Base-by-base conservation (phyloP, 2,113 vertebrate genomes). In the Riparia riparia region DNA sequence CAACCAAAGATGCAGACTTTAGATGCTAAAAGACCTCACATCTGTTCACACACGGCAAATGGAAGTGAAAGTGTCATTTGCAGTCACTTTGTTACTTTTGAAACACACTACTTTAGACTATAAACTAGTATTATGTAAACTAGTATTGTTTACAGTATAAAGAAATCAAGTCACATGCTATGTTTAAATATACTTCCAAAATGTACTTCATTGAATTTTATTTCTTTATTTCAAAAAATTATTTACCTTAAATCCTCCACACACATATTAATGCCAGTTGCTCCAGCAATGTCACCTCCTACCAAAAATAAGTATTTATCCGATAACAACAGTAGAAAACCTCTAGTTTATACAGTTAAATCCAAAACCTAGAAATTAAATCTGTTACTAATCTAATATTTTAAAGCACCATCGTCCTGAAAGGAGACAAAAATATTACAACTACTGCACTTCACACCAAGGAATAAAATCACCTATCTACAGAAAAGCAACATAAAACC, bases 31-130 rank as follows among this genome's bases (percentile, higher is more conserved):
- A 66, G 77, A 31, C 0, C 18, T 82, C 32, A 18, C 5, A 1
- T 51, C 31, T 60, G 13, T 56, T 29, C 3, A 51, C 3, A 58
- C 9, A 61, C 0, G 0, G 29, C 15, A 74, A 89, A 81, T 10
- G 37, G 44, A 93, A 95, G 44, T 41, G 24, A 64, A 92, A 60
- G 13, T 65, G 63, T 34, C 54, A 66, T 29, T 45, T 91, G 39
- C 24, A 58, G 21, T 58, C 51, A 63, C 19, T 70, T 61, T 44
- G 12, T 14, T 69, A 45, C 20, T 71, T 91, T 51, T 49, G 60
- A 90, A 81, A 70, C 5, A 25, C 7, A 49, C 4, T 39, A 47
- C 25, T 64, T 74, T 10, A 44, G 54, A 85, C 26, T 72, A 82
- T 21, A 88, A 74, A 47, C 11, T 10, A 82, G 17, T 17, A 39